Conservation (phyloP, 2,113 vertebrate genomes). For the Delphinus delphis region DNA sequence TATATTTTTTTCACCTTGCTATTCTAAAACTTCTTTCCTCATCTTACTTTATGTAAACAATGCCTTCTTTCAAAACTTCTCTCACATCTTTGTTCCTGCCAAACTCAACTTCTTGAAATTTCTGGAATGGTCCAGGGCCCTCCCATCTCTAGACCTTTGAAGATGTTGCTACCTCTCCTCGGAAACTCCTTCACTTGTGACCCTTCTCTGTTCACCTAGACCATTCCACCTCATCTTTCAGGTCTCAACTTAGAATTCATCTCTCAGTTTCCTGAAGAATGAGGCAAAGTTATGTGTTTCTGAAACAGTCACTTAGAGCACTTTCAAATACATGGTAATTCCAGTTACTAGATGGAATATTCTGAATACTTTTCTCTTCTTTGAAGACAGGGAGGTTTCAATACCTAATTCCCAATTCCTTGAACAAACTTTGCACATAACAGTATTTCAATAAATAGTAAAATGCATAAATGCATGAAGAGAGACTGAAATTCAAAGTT, state of each 20-base stretch:
- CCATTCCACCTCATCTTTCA: background rate
- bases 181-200: background rate
- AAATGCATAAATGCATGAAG: constrained; percentile 40
- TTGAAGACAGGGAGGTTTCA: background rate
- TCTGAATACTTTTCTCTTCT: background rate
- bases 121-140: rapidly evolving
- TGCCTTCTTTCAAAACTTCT: background rate
- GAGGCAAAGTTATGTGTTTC: background rate
- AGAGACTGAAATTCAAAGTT: background rate
- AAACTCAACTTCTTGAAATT: background rate
- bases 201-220: background rate
- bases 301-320: background rate
- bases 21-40: background rate
- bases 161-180: background rate
- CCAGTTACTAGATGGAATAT: background rate
- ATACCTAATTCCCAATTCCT: background rate
- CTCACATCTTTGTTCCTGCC: background rate
- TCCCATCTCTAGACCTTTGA: background rate
- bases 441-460: background rate
- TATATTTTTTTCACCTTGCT: background rate
- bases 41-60: background rate
- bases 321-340: background rate
- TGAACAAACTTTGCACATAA: background rate
- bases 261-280: background rate
- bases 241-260: background rate